A percentile compares a stretch with the other conserved stretches of the same genome.
These are phyloP conservation scores for Tetraodon nigroviridis DNA, from an alignment of 2,113 vertebrate genomes.

Conservation along the genomic window DNA sequence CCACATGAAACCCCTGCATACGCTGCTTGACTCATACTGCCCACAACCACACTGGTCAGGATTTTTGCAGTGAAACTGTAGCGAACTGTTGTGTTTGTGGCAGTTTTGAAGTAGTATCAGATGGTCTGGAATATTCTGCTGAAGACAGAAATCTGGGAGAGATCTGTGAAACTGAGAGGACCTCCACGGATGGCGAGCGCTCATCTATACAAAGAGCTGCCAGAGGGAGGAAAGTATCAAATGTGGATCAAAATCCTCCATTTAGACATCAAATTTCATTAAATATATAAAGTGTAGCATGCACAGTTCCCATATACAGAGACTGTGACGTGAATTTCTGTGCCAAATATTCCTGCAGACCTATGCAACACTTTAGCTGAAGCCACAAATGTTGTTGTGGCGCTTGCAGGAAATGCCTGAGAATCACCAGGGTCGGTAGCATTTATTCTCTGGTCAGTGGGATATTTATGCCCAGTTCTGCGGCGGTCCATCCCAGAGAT, in stretches of 20 bases:
- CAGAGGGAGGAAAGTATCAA: not conserved
- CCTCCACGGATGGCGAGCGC: not conserved
- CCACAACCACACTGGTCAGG: constrained; percentile 2
- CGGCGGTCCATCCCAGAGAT: not conserved
- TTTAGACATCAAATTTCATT: too few relatives aligned
- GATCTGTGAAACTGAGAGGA: constrained; percentile 10
- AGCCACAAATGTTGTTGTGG: not conserved
- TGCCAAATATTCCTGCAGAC: not conserved
- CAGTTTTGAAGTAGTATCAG: constrained; percentile 27
- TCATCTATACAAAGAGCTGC: constrained; percentile 17
- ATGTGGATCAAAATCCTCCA: not conserved
- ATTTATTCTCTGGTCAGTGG: not conserved
- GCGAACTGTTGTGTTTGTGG: constrained; percentile 14
- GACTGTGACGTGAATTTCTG: too few relatives aligned
- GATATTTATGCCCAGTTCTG: not conserved
- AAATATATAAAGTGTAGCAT: too few relatives aligned
- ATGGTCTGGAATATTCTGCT: constrained; percentile 19
- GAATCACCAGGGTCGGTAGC: not conserved
- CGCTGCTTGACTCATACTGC: constrained; percentile 7
- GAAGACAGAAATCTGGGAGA: constrained; percentile 4
- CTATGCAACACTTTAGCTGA: not conserved
- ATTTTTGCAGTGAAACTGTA: constrained; percentile 9
- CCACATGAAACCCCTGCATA: constrained; percentile 11
- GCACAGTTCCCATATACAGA: too few relatives aligned
- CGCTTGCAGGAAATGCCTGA: not conserved